phyloP scores from a whole-genome alignment of 2,888 invertebrate genomes.

The Eulithis testata region DNA sequence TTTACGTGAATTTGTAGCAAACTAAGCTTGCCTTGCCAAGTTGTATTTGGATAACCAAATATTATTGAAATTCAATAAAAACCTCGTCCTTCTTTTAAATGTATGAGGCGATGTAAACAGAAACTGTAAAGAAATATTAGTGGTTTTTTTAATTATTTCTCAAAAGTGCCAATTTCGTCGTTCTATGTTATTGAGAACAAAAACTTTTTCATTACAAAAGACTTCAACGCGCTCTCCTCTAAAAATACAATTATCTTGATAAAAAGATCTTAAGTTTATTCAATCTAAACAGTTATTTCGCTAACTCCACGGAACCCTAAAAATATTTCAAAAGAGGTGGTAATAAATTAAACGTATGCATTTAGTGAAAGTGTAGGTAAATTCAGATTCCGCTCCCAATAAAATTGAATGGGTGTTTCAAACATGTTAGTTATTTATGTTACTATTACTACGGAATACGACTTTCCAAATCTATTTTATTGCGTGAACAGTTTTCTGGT shows the following conservation, averaged over 20 bases:
- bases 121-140: too few species aligned
- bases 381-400: conserved; percentile 37
- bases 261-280: too few species aligned
- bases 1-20: too few species aligned
- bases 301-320: conserved; percentile 14
- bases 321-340: conserved; percentile 36
- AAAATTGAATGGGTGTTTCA: conserved; percentile 30
- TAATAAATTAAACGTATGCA: conserved; percentile 32
- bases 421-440: conserved; percentile 33
- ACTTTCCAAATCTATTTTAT: conserved; percentile 26
- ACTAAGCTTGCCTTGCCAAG: neutral
- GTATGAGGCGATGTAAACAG: too few species aligned
- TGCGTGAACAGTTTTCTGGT: conserved; percentile 7
- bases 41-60: neutral
- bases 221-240: conserved; percentile 10
- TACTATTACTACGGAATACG: conserved; percentile 6
- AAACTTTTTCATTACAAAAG: conserved; percentile 4
- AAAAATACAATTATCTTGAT: too few species aligned
- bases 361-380: conserved; percentile 37
- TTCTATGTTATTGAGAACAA: neutral
- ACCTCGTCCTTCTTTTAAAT: too few species aligned
- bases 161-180: too few species aligned
- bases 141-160: too few species aligned
- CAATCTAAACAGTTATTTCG: too few species aligned
- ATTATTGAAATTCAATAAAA: too few species aligned